Evolutionary conservation across 2,113 vertebrate species (phyloP), one percentile per base, ranked within the genome.

Genomic region (Lota lota): DNA sequence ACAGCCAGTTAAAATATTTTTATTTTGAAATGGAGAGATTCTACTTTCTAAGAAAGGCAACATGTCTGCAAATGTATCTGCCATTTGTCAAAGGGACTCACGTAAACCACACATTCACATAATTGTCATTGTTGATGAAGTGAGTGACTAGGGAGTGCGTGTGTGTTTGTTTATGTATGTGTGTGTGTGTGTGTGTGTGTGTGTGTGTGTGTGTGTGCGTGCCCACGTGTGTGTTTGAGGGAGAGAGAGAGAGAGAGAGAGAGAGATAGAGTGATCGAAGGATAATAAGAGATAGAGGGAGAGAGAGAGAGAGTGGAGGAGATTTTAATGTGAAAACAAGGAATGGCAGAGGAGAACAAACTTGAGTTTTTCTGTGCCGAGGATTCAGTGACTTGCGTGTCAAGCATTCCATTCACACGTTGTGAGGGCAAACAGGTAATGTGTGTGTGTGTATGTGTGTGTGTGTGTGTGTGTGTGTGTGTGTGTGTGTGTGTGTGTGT

Each of bases 41-140:
- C 28, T 33, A 33, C 28, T 33, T 33, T 33, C 28, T 33, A 33
- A 33, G 4, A 33, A 33, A 6, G 28, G 28, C 28, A 33, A 6
- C 28, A 33, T 33, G 28, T 33, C 28, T 33, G 70, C 63, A 62
- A 15, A 15, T 33, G 56, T 67, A 64, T 61, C 58, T 61, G 24
- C 33, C 53, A 21, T 78, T 72, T 66, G 61, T 79, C 73, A 69
- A 68, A 70, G 11, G 53, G 58, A 51, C 47, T 72, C 54, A 19
- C 70, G 60, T 71, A 78, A 80, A 78, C 69, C 21, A 56, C 18
- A 14, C 28, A 56, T 60, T 59, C 63, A 20, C 54, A 72, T 51
- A 61, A 5, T 61, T 53, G 68, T 68, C 7, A 40, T 12, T 40
- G 36, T 40, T 40, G 36, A 40, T n/a, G n/a, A 73, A 72, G 68